phyloP scores from a whole-genome alignment of 2,797 vertebrate species.

The Notolepis coatsorum region DNA sequence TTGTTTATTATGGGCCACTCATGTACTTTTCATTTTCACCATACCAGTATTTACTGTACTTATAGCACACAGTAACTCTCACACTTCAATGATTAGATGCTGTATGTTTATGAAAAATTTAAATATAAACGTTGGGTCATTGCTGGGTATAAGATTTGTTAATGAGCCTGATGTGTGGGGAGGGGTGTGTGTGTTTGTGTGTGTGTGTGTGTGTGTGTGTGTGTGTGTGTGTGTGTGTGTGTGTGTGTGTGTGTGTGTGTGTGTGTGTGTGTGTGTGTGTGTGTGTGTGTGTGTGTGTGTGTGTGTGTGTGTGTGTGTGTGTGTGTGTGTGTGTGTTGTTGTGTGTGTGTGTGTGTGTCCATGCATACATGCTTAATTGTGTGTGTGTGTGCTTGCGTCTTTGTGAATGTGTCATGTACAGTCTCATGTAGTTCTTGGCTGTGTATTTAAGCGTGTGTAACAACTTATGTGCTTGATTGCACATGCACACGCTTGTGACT shows the following conservation, averaged over 20 bases:
- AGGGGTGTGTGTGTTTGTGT: not conserved
- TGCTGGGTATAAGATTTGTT: too few relatives aligned
- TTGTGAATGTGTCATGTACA: too few relatives aligned
- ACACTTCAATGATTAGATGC: too few relatives aligned
- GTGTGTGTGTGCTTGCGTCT: too few relatives aligned
- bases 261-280: not conserved
- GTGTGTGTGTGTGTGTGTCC: slow-evolving; percentile 2
- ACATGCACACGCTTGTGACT: not conserved
- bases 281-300: not conserved
- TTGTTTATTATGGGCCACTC: too few relatives aligned
- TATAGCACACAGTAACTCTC: too few relatives aligned
- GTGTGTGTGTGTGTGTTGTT: slow-evolving; percentile 16
- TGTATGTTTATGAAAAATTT: not conserved
- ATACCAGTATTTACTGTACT: too few relatives aligned
- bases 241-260: not conserved
- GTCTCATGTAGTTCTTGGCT: too few relatives aligned
- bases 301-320: not conserved
- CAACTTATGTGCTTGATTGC: not conserved
- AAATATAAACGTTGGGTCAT: too few relatives aligned
- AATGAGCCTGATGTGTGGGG: too few relatives aligned
- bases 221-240: not conserved
- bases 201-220: not conserved
- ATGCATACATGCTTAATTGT: not conserved
- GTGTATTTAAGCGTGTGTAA: not conserved
- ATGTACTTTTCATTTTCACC: too few relatives aligned